Percentiles rank a stretch among this genome's conserved stretches.
These are phyloP conservation scores for Mobula hypostoma DNA, from an alignment of 2,113 vertebrate genomes.

Conservation along the genomic window DNA sequence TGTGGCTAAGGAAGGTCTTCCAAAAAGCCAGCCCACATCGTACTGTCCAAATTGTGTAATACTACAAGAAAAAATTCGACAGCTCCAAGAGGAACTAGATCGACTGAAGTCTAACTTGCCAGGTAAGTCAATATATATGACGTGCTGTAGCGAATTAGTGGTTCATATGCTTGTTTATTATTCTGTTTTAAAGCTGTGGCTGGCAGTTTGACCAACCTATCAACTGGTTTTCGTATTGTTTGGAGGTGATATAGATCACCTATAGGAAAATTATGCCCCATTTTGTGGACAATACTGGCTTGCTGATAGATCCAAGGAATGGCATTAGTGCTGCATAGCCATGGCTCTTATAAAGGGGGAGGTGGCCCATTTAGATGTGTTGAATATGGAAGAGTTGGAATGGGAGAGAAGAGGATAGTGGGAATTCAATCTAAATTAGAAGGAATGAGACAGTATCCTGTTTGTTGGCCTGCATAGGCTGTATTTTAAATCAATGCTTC, in stretches of 20 bases:
- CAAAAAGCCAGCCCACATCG: conserved; percentile 76
- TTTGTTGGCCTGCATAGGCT: conserved; percentile 33
- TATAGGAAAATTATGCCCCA: neutral
- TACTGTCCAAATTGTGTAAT: conserved; percentile 91
- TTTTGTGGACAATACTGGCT: neutral
- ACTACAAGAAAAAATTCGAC: conserved; percentile 79
- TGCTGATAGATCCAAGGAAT: neutral
- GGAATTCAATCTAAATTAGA: conserved; percentile 3
- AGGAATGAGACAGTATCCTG: conserved; percentile 26
- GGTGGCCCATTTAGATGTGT: conserved; percentile 7
- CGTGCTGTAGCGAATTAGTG: neutral
- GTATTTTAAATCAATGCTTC: conserved; percentile 29
- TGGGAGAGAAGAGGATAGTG: neutral
- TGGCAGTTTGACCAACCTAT: conserved; percentile 11
- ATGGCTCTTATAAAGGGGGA: neutral
- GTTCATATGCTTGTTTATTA: conserved; percentile 3
- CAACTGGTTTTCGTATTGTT: neutral
- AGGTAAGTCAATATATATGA: conserved; percentile 43
- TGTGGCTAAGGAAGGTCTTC: conserved; percentile 52
- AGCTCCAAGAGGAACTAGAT: conserved; percentile 84
- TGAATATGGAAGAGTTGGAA: neutral
- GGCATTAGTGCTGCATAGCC: neutral
- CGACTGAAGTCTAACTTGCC: conserved; percentile 71
- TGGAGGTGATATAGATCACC: neutral
- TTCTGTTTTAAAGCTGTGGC: conserved; percentile 12